A percentile compares a stretch with the other conserved stretches of the same genome.
phyloP scores from a whole-genome alignment of 2,888 invertebrate species.

The Caenorhabditis becei region DNA sequence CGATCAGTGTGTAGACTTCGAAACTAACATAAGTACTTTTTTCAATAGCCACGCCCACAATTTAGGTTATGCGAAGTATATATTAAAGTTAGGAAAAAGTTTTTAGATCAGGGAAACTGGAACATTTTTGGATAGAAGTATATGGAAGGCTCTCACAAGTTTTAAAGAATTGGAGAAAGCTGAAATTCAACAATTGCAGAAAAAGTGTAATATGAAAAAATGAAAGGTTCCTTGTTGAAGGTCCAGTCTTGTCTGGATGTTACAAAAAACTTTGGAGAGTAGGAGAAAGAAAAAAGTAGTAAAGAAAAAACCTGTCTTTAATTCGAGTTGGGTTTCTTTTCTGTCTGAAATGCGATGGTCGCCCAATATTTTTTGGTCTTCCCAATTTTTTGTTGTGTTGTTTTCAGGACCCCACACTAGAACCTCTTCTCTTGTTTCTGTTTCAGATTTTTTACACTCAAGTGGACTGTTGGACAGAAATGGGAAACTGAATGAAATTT shows the following conservation, averaged over 20 bases:
- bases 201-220: not conserved
- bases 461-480: conserved; percentile 2
- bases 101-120: too few relatives aligned
- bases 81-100: too few relatives aligned
- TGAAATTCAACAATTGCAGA: not conserved
- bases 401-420: not conserved
- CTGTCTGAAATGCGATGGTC: conserved; percentile 56
- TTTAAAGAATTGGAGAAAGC: too few relatives aligned
- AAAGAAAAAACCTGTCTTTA: conserved; percentile 64
- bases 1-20: too few relatives aligned
- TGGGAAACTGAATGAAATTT: conserved; percentile 16
- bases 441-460: conserved; percentile 54
- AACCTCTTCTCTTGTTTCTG: conserved; percentile 20
- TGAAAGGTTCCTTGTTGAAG: not conserved
- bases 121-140: too few relatives aligned
- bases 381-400: conserved; percentile 29
- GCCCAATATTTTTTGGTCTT: conserved; percentile 30
- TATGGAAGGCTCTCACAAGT: too few relatives aligned
- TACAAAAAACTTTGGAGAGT: conserved; percentile 15
- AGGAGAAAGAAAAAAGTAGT: conserved; percentile 33
- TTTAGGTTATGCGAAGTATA: too few relatives aligned
- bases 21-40: too few relatives aligned
- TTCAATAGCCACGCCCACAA: too few relatives aligned
- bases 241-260: not conserved
- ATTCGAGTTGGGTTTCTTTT: conserved; percentile 60